Conservation (phyloP, 2,797 vertebrate genomes). For the Cacajao melanocephalus region DNA sequence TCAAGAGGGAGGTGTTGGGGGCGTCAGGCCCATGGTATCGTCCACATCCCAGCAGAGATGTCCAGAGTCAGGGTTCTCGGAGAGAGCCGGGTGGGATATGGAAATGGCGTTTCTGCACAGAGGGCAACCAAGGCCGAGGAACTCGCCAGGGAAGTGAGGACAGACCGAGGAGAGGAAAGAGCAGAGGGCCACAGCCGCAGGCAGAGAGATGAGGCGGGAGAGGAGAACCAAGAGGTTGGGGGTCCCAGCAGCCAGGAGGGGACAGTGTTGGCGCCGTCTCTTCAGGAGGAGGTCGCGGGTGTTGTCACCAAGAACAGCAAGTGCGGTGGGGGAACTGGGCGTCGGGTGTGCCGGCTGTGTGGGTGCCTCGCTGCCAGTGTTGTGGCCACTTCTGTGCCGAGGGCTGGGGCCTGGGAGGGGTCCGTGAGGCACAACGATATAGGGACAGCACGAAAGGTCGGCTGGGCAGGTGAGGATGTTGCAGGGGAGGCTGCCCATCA, state of each 20-base stretch:
- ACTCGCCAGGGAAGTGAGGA: not conserved
- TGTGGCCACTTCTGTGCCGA: rapidly evolving
- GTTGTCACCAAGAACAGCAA: not conserved
- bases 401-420: rapidly evolving
- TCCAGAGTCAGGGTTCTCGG: not conserved
- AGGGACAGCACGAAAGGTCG: not conserved
- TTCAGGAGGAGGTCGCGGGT: not conserved
- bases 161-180: not conserved
- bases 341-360: rapidly evolving
- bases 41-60: not conserved
- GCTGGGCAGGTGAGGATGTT: not conserved
- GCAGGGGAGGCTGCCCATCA: not conserved
- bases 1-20: not conserved
- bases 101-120: not conserved
- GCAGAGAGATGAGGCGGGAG: not conserved
- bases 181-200: not conserved
- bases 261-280: no score
- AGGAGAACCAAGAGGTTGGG: not conserved
- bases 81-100: not conserved
- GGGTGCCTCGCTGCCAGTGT: rapidly evolving
- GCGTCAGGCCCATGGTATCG: not conserved
- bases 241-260: not conserved
- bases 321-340: rapidly evolving
- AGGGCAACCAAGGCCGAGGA: rapidly evolving
- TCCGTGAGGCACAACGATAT: not conserved